Evolutionary conservation across 2,113 vertebrate species (phyloP).

Genomic region (Abramis brama): DNA sequence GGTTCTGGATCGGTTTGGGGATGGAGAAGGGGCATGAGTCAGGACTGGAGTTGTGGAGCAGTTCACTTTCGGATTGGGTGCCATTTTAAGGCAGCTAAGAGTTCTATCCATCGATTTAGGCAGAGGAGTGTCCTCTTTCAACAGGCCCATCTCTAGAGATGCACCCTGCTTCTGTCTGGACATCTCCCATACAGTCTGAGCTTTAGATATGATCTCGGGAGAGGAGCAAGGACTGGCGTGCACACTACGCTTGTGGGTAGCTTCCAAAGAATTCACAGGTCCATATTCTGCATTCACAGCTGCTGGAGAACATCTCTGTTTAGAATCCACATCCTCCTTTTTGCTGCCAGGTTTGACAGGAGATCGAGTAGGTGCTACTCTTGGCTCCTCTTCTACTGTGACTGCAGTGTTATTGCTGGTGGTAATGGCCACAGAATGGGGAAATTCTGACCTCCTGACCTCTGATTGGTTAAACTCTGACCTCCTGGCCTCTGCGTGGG

Average conservation of each 20-base stretch:
- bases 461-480: constrained; percentile 54
- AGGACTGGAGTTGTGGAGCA: background rate
- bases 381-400: constrained; percentile 8
- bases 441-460: constrained; percentile 73
- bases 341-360: background rate
- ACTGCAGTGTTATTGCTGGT: constrained; percentile 16
- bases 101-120: constrained; percentile 74
- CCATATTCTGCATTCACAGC: constrained; percentile 57
- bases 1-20: constrained; percentile 31
- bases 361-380: background rate
- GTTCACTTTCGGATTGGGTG: constrained; percentile 4
- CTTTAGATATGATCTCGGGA: constrained; percentile 75
- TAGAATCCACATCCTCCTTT: constrained; percentile 3
- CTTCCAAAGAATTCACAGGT: background rate
- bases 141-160: constrained; percentile 77
- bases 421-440: constrained; percentile 67
- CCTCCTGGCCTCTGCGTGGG: constrained; percentile 66
- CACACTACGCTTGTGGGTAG: constrained; percentile 74
- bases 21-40: constrained; percentile 14
- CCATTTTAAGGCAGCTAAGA: constrained; percentile 59
- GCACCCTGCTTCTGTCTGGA: constrained; percentile 72
- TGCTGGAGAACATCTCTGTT: constrained; percentile 9
- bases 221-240: constrained; percentile 56
- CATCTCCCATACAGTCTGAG: constrained; percentile 66
- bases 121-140: constrained; percentile 73